Evolutionary conservation across 2,888 invertebrate species (phyloP).

Genomic region (Leptopterna dolabrata): DNA sequence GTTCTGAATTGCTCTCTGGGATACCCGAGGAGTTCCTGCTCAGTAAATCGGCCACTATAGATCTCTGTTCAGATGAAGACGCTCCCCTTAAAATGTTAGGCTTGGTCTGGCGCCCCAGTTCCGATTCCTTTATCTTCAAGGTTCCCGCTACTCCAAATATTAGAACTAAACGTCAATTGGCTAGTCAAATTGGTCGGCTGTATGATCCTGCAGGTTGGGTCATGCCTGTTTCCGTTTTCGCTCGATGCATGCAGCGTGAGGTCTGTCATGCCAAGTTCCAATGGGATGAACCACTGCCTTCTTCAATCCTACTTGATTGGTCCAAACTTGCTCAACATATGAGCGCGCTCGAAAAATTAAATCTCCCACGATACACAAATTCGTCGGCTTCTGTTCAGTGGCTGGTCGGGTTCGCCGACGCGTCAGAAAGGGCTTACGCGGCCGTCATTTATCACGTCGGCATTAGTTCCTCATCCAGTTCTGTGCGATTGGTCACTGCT

Average conservation of each 20-base stretch:
- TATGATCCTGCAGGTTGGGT: slow-evolving; percentile 32
- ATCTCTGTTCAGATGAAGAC: background rate
- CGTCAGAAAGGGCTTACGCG: slow-evolving; percentile 15
- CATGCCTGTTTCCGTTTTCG: background rate
- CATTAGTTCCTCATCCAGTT: background rate
- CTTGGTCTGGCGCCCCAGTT: background rate
- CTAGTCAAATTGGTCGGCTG: slow-evolving; percentile 4
- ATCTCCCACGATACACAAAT: background rate
- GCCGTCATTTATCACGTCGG: background rate
- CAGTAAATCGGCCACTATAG: background rate
- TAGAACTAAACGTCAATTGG: background rate
- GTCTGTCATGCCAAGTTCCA: background rate
- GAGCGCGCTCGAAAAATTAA: background rate
- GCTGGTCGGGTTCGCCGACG: slow-evolving; percentile 28
- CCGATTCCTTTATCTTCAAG: background rate
- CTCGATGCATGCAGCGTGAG: background rate
- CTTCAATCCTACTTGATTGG: background rate
- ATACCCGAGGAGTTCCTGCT: background rate
- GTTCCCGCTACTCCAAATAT: background rate
- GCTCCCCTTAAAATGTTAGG: background rate
- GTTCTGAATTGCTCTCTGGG: background rate
- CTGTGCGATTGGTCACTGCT: background rate
- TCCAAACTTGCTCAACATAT: background rate
- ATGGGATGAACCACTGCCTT: slow-evolving; percentile 23
- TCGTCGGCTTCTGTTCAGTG: background rate